phyloP scores from a whole-genome alignment of 2,888 invertebrate genomes.

The Leptopterna dolabrata region DNA sequence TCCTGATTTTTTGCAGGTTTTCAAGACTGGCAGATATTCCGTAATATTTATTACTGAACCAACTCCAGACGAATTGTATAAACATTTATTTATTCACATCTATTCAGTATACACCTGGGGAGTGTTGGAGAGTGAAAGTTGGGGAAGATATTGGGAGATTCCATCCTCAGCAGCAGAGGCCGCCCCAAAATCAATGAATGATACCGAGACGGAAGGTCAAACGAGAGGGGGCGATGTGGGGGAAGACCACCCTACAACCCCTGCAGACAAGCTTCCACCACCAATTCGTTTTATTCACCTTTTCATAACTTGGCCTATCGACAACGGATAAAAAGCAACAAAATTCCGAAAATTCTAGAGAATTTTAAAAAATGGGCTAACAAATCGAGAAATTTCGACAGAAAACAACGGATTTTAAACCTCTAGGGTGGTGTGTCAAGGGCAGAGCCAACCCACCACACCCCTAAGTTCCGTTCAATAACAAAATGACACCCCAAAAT shows the following conservation, averaged over 20 bases:
- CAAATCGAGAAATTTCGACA: too few species aligned
- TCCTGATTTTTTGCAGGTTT: too few species aligned
- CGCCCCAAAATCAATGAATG: conserved; percentile 49
- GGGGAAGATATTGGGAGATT: background rate
- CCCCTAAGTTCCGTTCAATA: conserved; percentile 42
- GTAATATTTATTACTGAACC: too few species aligned
- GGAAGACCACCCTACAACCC: background rate
- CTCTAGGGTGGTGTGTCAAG: conserved; percentile 33
- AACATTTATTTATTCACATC: too few species aligned
- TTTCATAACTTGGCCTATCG: background rate
- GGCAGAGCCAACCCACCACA: conserved; percentile 32
- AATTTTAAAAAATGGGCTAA: too few species aligned
- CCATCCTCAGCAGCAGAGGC: conserved; percentile 24
- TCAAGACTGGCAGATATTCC: too few species aligned
- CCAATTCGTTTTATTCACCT: background rate
- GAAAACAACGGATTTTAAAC: too few species aligned
- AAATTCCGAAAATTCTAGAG: background rate
- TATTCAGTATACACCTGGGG: background rate
- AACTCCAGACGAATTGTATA: background rate
- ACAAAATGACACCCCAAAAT: background rate
- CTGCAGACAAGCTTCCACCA: background rate
- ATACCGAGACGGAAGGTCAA: conserved; percentile 46
- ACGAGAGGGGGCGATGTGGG: background rate
- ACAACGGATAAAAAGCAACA: background rate
- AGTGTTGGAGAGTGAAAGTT: conserved; percentile 1